phyloP scores from a whole-genome alignment of 35 echinoderm and acorn worm genomes.

The Stichopus chloronotus region DNA sequence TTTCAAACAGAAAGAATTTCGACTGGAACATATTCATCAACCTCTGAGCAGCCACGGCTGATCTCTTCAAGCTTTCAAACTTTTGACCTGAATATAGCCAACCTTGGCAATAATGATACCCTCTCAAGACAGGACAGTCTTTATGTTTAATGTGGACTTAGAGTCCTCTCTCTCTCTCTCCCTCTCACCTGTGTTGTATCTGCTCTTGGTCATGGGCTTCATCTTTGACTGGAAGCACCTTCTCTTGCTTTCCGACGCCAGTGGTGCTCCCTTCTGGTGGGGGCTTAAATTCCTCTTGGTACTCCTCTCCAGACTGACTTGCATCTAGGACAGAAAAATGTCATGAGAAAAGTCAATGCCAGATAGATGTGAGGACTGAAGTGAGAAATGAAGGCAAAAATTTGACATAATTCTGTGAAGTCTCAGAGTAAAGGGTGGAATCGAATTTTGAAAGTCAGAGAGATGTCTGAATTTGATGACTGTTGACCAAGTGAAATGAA shows the following conservation, averaged over 20 bases:
- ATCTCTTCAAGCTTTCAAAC: too few species aligned
- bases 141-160: too few species aligned
- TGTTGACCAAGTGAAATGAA: too few species aligned
- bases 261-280: slow-evolving; percentile 97
- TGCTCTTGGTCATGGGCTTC: slow-evolving; percentile 92
- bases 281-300: slow-evolving; percentile 86
- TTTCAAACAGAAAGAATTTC: too few species aligned
- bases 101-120: too few species aligned
- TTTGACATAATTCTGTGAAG: not conserved
- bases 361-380: too few species aligned
- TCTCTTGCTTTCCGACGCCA: slow-evolving; percentile 92
- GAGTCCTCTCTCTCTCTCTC: not conserved
- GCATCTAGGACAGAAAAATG: slow-evolving; percentile 61
- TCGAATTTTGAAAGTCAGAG: too few species aligned
- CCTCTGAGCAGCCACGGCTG: too few species aligned
- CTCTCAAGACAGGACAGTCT: too few species aligned
- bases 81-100: too few species aligned
- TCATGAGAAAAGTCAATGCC: not conserved
- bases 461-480: too few species aligned
- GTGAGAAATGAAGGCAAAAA: not conserved
- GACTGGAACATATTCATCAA: too few species aligned
- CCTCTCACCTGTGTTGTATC: slow-evolving; percentile 87
- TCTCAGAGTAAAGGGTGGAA: not conserved
- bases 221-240: slow-evolving; percentile 82
- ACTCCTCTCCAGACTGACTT: slow-evolving; percentile 74